Conservation (phyloP, 2,888 invertebrate genomes). For the Pseudococcus viburni region DNA sequence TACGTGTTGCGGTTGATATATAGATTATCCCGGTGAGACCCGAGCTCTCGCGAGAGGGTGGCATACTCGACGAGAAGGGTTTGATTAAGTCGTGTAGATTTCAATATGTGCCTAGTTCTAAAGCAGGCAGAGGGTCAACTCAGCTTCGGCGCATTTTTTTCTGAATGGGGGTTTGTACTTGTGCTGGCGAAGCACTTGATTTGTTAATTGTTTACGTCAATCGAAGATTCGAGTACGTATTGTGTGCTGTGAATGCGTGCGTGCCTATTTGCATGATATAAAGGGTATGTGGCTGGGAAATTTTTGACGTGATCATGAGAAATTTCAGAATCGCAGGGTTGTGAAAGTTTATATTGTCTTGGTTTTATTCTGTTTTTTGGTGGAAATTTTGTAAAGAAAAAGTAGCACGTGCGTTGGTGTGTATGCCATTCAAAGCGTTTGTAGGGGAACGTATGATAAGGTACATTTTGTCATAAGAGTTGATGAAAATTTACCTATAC, state of each 20-base stretch:
- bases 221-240: not conserved
- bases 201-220: not conserved
- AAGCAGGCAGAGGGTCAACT: not conserved
- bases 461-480: no score
- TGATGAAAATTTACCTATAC: no score
- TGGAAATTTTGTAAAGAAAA: not conserved
- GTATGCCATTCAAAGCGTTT: no score
- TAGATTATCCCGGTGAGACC: conserved; percentile 35
- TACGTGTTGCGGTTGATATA: conserved; percentile 31
- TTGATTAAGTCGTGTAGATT: conserved; percentile 7
- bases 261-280: not conserved
- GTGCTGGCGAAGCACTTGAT: not conserved
- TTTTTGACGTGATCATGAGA: not conserved
- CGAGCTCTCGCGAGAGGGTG: not conserved
- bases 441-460: no score
- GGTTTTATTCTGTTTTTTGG: not conserved
- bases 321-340: not conserved
- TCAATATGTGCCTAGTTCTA: not conserved
- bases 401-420: not conserved
- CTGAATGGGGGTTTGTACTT: not conserved
- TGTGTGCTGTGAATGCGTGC: not conserved
- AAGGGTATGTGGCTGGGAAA: not conserved
- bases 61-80: not conserved
- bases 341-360: no score
- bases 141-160: conserved; percentile 1